Conservation (phyloP, 2,888 invertebrate species). For the Flexamia atlantica region DNA sequence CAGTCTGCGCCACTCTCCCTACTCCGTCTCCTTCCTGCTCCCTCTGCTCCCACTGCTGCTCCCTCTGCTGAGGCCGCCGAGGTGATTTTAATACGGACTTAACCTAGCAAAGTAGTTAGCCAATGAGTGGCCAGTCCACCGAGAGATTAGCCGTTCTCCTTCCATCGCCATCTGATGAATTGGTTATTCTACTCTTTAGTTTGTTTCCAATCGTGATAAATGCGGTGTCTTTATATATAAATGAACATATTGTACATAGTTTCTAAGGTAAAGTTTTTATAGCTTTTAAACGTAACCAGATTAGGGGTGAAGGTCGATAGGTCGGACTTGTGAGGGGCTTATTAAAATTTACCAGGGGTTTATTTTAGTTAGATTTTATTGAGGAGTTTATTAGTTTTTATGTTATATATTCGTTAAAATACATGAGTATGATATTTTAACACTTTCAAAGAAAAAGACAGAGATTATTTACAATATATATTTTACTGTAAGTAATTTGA, state of each 20-base stretch:
- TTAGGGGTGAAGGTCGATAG: slow-evolving; percentile 38
- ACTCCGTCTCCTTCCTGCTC: background rate
- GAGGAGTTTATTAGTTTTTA: too few species aligned
- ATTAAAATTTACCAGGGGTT: background rate
- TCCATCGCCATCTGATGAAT: slow-evolving; percentile 34
- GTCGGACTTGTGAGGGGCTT: background rate
- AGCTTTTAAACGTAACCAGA: slow-evolving; percentile 48
- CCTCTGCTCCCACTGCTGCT: background rate
- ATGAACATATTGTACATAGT: slow-evolving; percentile 60
- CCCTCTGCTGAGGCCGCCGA: slow-evolving; percentile 16
- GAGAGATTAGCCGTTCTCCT: slow-evolving; percentile 16
- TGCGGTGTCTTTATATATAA: slow-evolving; percentile 63
- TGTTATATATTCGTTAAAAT: too few species aligned
- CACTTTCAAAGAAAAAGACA: too few species aligned
- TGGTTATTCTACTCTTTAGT: slow-evolving; percentile 52
- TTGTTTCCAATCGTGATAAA: slow-evolving; percentile 62
- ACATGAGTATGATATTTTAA: too few species aligned
- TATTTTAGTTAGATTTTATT: too few species aligned
- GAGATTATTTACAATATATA: too few species aligned
- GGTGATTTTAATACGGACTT: slow-evolving; percentile 62
- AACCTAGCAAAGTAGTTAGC: slow-evolving; percentile 61
- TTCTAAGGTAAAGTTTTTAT: slow-evolving; percentile 53
- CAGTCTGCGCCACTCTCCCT: background rate
- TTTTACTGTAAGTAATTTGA: too few species aligned
- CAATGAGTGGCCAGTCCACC: slow-evolving; percentile 36